These are phyloP conservation scores for Meda fulgida DNA, from an alignment of 2,797 vertebrate species.

Conservation along the genomic window DNA sequence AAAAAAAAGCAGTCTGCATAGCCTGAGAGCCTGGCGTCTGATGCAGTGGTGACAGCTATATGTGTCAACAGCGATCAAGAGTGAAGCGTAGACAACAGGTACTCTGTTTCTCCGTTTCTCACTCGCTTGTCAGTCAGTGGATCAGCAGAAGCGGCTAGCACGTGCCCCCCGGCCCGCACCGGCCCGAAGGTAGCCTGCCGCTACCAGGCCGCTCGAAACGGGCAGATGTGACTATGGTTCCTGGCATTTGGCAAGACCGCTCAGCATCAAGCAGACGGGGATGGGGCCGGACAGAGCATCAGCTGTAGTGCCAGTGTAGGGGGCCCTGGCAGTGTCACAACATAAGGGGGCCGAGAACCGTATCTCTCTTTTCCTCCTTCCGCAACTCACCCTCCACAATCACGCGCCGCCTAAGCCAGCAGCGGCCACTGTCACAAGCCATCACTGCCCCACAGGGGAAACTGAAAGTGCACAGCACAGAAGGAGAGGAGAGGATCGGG, in stretches of 20 bases:
- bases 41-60: constrained; percentile 77
- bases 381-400: constrained; percentile 35
- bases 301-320: constrained; percentile 80
- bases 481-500: constrained; percentile 35
- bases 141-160: constrained; percentile 75
- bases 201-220: constrained; percentile 78
- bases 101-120: constrained; percentile 76
- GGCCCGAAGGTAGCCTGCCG: constrained; percentile 68
- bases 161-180: constrained; percentile 78
- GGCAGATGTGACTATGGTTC: constrained; percentile 99
- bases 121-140: constrained; percentile 74
- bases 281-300: constrained; percentile 95
- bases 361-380: constrained; percentile 37
- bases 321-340: constrained; percentile 59
- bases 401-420: constrained; percentile 37
- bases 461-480: constrained; percentile 70
- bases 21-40: constrained; percentile 80
- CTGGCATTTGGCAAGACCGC: constrained; percentile 97
- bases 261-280: constrained; percentile 93
- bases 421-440: constrained; percentile 64
- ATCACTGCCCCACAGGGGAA: constrained; percentile 62
- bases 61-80: constrained; percentile 80
- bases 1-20: constrained; percentile 70
- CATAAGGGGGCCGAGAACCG: constrained; percentile 47
- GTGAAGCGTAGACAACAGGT: constrained; percentile 77